These are phyloP conservation scores for Apocrypta bakeri DNA, from an alignment of 1,140 invertebrate species.

Conservation along the genomic window DNA sequence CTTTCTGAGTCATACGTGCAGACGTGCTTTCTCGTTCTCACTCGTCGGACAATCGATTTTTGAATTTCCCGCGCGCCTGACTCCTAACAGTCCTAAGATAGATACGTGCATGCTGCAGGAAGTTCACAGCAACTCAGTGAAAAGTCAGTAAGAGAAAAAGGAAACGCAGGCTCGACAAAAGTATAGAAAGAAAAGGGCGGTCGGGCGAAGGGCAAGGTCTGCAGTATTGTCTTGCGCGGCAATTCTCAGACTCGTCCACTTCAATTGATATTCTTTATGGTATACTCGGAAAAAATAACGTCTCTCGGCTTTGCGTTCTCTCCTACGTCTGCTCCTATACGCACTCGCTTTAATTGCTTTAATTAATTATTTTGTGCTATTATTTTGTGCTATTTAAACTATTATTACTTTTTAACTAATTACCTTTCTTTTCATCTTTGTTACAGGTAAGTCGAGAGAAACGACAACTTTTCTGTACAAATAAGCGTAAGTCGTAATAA, in stretches of 20 bases:
- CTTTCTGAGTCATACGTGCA: slow-evolving; percentile 5
- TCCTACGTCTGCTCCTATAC: no score
- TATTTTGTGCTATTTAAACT: background rate
- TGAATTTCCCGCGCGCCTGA: background rate
- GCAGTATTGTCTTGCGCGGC: background rate
- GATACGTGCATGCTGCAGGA: no score
- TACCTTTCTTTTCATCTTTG: background rate
- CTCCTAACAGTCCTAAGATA: background rate
- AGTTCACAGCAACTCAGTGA: background rate
- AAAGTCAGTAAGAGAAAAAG: background rate
- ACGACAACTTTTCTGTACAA: background rate
- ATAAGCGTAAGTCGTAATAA: background rate
- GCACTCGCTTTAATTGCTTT: no score
- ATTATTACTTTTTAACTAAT: background rate
- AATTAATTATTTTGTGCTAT: no score
- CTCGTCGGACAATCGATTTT: background rate
- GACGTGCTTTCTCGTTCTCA: no score
- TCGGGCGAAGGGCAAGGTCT: slow-evolving; percentile 24
- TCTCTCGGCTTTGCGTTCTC: background rate
- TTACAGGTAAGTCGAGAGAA: background rate
- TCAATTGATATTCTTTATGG: slow-evolving; percentile 22
- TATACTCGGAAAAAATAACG: background rate
- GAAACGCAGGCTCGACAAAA: background rate
- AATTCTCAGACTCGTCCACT: background rate
- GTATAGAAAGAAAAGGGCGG: background rate